A percentile compares a stretch with the other conserved stretches of the same genome.
These are phyloP conservation scores for Brachyalestes nurse DNA, from an alignment of 2,797 vertebrate genomes.

Conservation along the genomic window DNA sequence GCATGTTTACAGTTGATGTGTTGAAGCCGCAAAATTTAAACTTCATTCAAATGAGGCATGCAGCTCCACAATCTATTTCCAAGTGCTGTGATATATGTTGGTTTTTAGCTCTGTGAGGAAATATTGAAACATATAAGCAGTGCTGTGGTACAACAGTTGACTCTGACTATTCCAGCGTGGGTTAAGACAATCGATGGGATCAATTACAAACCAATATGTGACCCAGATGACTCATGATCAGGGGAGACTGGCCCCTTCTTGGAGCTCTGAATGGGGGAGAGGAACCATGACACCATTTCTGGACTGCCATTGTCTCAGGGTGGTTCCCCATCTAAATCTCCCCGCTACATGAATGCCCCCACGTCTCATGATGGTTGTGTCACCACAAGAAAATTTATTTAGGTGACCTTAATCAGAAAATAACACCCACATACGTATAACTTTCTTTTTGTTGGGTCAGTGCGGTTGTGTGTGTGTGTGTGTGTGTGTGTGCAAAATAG, in stretches of 20 bases:
- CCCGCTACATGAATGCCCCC: not conserved
- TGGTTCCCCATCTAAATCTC: not conserved
- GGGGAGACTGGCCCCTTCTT: not conserved
- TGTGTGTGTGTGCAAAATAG: not conserved
- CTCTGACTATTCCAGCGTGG: not conserved
- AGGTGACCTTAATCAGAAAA: not conserved
- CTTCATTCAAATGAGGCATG: not conserved
- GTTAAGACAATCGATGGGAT: constrained; percentile 41
- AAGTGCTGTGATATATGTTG: not conserved
- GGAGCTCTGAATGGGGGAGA: not conserved
- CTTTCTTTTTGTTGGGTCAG: not conserved
- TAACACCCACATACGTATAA: not conserved
- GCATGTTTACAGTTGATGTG: constrained; percentile 6
- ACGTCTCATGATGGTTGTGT: constrained; percentile 5
- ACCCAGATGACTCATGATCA: not conserved
- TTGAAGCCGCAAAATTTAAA: not conserved
- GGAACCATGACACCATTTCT: not conserved
- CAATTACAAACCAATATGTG: constrained; percentile 45
- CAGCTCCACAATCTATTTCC: not conserved
- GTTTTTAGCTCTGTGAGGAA: not conserved
- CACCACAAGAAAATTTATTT: not conserved
- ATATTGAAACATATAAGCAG: not conserved
- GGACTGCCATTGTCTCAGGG: not conserved
- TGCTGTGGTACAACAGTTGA: constrained; percentile 6
- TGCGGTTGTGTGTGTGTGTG: not conserved